Conservation (phyloP, 2,888 invertebrate species). For the Gymnocheta viridis region DNA sequence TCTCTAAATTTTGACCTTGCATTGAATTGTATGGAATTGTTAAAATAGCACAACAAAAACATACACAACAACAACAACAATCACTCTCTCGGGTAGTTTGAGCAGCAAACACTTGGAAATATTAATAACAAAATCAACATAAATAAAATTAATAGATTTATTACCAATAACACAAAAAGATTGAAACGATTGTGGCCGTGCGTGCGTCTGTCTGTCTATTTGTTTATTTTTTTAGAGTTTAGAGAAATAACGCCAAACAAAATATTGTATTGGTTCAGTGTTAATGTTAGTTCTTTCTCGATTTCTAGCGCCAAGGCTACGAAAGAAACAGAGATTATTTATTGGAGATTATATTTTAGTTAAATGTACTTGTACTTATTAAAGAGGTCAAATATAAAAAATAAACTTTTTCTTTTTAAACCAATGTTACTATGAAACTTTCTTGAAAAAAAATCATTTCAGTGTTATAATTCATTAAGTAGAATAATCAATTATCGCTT, state of each 20-base stretch:
- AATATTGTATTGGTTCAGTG: conserved; percentile 21
- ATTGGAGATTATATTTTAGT: conserved; percentile 14
- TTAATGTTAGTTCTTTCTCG: conserved; percentile 1
- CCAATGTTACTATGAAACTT: conserved; percentile 5
- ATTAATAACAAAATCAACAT: conserved; percentile 19
- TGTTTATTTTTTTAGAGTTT: conserved; percentile 59
- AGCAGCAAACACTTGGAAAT: conserved; percentile 46
- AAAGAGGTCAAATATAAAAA: not conserved
- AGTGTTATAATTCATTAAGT: not conserved
- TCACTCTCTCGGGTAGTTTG: conserved; percentile 3
- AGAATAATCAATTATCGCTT: not conserved
- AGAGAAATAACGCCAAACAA: conserved; percentile 46
- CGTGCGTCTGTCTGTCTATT: not conserved
- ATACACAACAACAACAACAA: not conserved
- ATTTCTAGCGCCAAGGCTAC: not conserved
- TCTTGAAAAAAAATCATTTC: not conserved
- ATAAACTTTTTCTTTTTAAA: not conserved
- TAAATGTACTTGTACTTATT: not conserved
- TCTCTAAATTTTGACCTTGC: conserved; percentile 67
- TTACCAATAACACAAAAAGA: conserved; percentile 38
- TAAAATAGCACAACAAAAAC: conserved; percentile 47
- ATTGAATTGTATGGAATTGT: conserved; percentile 60
- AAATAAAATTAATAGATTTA: conserved; percentile 50
- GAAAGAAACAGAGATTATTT: conserved; percentile 22
- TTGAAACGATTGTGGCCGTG: conserved; percentile 15